Base-by-base conservation (phyloP, 1,140 invertebrate genomes). In the Tribolium madens region DNA sequence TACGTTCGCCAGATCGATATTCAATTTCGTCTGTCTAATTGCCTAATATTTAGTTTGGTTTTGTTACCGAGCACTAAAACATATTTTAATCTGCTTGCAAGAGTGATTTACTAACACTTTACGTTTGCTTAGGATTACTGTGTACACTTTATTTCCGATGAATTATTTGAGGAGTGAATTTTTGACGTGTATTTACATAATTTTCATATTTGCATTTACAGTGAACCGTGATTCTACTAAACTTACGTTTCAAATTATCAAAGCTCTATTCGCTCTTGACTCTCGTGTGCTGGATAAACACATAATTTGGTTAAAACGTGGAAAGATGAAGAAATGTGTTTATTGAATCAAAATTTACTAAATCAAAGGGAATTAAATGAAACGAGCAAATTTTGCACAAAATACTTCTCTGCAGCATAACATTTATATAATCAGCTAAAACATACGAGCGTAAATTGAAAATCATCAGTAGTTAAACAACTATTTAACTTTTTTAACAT, bases 141-240 rank as follows among this genome's bases (percentile, higher is more conserved):
- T n/a, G 26, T 15, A 64, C 31, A 36, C 26, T 64, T 33, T 64
- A 64, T 64, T 64, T 12, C 13, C 17, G 21, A 31, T 12, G n/a
- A 31, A 64, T 21, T 33, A 64, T 64, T 64, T 64, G 57, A 64
- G 26, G 13, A 64, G 57, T 64, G 26, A 64, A 64, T 64, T 64
- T 64, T 64, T 64, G 57, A 21, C 21, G 57, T n/a, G n/a, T 64
- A 64, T 64, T 64, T 64, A 64, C 57, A 64, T 64, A 64, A 64
- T 64, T 64, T 26, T 64, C 57, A 64, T 33, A 64, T 64, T 64
- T 64, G 26, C 57, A 31, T 64, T 64, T 31, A 64, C 57, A 64
- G 21, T 64, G 57, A 36, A 64, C 57, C 57, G 26, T 64, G 57
- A 64, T 33, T 31, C 10, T 31, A 36, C 57, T 15, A 33, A 60